phyloP scores from a whole-genome alignment of 1,140 invertebrate species.

The Bombyx mandarina region DNA sequence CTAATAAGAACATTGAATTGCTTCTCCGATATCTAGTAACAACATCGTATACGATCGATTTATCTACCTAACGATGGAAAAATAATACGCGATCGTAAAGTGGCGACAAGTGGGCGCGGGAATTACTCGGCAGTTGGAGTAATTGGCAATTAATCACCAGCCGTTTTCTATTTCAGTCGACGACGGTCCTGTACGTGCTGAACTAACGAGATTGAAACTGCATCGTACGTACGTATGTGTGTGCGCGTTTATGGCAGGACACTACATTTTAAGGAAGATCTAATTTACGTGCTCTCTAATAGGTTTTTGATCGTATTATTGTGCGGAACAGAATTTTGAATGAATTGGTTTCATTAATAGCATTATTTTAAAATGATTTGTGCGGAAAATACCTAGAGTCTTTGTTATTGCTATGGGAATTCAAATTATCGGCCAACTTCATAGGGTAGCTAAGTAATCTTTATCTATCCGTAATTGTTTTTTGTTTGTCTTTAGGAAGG shows the following conservation, averaged over 20 bases:
- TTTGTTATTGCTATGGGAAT: too few relatives aligned
- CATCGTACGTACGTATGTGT: slow-evolving; percentile 22
- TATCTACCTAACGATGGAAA: slow-evolving; percentile 25
- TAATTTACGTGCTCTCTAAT: slow-evolving; percentile 8
- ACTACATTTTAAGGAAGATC: slow-evolving; percentile 1
- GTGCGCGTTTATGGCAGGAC: background rate
- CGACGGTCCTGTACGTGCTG: slow-evolving; percentile 21
- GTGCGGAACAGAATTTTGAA: too few relatives aligned
- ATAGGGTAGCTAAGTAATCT: too few relatives aligned
- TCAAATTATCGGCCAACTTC: too few relatives aligned
- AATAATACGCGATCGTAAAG: slow-evolving; percentile 30
- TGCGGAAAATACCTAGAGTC: too few relatives aligned
- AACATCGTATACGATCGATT: slow-evolving; percentile 14
- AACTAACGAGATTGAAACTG: slow-evolving; percentile 51
- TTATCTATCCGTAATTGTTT: too few relatives aligned
- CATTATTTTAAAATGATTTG: too few relatives aligned
- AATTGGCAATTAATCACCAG: slow-evolving; percentile 64
- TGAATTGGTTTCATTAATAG: too few relatives aligned
- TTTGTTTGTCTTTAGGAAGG: too few relatives aligned
- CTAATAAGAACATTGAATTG: too few relatives aligned
- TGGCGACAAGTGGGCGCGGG: slow-evolving; percentile 40
- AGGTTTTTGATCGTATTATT: too few relatives aligned
- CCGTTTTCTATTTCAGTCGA: slow-evolving; percentile 59
- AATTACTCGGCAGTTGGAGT: slow-evolving; percentile 50
- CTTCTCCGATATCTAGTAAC: too few relatives aligned